Conservation (phyloP, 2,113 vertebrate genomes). For the Hucho hucho region DNA sequence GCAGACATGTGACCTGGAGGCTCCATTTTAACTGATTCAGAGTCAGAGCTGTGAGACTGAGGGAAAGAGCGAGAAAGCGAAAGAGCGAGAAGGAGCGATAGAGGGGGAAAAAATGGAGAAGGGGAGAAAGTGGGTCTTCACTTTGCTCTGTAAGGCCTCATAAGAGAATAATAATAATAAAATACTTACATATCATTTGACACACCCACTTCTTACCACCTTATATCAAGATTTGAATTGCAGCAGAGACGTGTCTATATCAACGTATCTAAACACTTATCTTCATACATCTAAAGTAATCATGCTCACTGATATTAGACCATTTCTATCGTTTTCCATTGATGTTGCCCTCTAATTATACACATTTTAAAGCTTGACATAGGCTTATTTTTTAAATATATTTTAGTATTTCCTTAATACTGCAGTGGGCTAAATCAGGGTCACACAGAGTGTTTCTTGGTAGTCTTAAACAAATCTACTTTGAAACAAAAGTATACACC, state of each 20-base stretch:
- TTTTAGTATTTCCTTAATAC: no score
- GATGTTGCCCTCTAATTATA: no score
- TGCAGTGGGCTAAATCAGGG: no score
- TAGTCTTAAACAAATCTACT: no score
- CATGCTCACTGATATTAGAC: no score
- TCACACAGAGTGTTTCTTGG: no score
- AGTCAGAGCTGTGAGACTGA: constrained; percentile 13
- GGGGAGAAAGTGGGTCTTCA: constrained; percentile 12
- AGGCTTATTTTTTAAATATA: no score
- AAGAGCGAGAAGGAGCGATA: neutral
- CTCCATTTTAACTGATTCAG: constrained; percentile 75
- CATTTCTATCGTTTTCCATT: no score
- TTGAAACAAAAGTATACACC: no score
- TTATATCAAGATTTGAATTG: neutral
- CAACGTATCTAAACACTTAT: neutral
- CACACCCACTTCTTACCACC: neutral
- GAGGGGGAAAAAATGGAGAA: neutral
- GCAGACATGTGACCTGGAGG: constrained; percentile 70
- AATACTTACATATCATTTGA: neutral
- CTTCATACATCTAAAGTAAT: no score
- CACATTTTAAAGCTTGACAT: no score
- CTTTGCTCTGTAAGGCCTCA: neutral
- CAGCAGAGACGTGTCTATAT: no score
- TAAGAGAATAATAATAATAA: neutral
- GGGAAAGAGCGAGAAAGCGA: neutral